These are phyloP conservation scores for Caenorhabditis briggsae DNA, from an alignment of 1,140 invertebrate species.

Conservation along the genomic window DNA sequence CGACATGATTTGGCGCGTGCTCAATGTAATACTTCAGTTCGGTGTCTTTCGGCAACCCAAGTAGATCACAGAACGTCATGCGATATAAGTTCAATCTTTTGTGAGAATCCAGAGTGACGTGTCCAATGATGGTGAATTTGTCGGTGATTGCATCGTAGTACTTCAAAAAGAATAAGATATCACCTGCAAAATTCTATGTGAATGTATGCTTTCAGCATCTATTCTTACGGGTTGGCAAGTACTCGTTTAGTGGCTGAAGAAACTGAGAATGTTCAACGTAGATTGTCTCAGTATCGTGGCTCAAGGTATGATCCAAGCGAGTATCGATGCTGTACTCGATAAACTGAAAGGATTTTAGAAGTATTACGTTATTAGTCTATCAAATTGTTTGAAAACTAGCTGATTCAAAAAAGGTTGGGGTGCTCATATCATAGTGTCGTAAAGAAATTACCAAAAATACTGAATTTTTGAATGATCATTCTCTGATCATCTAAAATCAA, in stretches of 20 bases:
- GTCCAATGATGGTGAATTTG: conserved; percentile 55
- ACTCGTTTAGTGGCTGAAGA: background rate
- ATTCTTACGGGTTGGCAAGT: background rate
- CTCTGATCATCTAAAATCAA: too few species aligned
- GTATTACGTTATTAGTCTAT: background rate
- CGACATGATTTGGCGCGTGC: background rate
- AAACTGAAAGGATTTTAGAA: background rate
- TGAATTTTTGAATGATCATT: too few species aligned
- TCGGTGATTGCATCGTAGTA: conserved; percentile 62
- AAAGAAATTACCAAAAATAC: too few species aligned
- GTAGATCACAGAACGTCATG: conserved; percentile 56
- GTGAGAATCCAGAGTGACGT: conserved; percentile 51
- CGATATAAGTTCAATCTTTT: conserved; percentile 24
- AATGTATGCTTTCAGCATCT: background rate
- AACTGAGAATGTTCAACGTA: conserved; percentile 15
- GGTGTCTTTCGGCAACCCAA: conserved; percentile 66
- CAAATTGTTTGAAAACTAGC: too few species aligned
- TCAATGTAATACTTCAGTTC: conserved; percentile 68
- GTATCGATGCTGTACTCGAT: background rate
- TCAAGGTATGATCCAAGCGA: background rate
- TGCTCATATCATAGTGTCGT: too few species aligned
- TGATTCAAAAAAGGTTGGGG: too few species aligned
- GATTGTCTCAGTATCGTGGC: background rate
- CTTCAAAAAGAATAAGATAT: conserved; percentile 65
- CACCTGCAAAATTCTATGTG: conserved; percentile 46